These are phyloP conservation scores for Dolichomitus sp. DNA, from an alignment of 2,888 invertebrate species.

Conservation along the genomic window DNA sequence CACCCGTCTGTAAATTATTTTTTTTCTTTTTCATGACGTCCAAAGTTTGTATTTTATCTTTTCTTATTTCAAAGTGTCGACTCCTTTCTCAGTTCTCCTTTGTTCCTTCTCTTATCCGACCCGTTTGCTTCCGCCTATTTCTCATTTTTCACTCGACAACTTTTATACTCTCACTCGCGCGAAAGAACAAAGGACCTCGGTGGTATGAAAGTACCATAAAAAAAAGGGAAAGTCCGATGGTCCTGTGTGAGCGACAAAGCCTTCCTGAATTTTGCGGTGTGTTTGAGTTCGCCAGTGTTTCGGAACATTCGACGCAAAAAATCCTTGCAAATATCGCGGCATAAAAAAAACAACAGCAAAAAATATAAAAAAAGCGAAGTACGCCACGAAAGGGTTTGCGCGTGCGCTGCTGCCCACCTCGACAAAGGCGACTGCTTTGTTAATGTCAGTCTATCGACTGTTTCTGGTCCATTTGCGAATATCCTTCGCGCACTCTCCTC, in stretches of 20 bases:
- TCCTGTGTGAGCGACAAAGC: conserved; percentile 10
- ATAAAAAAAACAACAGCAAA: background rate
- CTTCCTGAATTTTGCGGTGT: conserved; percentile 13
- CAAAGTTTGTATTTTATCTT: background rate
- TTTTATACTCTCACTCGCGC: conserved; percentile 15
- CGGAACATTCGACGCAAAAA: background rate
- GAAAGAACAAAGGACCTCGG: conserved; percentile 28
- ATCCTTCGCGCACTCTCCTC: background rate
- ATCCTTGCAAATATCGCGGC: background rate
- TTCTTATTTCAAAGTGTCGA: background rate
- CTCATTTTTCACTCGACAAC: conserved; percentile 21
- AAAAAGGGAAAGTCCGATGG: conserved; percentile 3
- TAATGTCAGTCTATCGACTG: conserved; percentile 2
- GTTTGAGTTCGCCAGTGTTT: background rate
- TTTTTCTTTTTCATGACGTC: background rate
- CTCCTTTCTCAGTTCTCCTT: conserved; percentile 8
- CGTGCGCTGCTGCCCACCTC: background rate
- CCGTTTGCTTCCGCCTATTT: conserved; percentile 14
- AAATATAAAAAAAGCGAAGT: background rate
- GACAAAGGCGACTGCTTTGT: background rate
- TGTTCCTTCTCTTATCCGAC: conserved; percentile 4
- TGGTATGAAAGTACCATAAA: conserved; percentile 4
- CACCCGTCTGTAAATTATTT: no score
- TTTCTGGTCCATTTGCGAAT: conserved; percentile 15
- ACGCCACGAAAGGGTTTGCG: background rate